phyloP scores from a whole-genome alignment of 2,888 invertebrate genomes.

The Homarus gammarus region DNA sequence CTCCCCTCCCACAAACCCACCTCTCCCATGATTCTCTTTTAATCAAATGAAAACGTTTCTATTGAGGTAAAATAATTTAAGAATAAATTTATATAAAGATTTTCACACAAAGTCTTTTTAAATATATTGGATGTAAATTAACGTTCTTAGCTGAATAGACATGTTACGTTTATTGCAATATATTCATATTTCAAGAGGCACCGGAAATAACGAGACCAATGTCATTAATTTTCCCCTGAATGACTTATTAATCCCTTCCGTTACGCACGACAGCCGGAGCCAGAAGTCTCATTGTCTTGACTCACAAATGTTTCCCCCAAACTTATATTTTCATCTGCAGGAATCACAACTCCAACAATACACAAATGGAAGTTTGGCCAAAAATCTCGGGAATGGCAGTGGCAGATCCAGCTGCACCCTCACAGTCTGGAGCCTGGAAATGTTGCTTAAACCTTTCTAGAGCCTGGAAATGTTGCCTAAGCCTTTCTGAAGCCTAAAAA shows the following conservation, averaged over 20 bases:
- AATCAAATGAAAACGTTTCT: conserved; percentile 14
- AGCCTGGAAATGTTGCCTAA: not conserved
- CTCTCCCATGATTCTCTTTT: not conserved
- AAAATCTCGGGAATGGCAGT: conserved; percentile 58
- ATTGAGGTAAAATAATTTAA: too few species aligned
- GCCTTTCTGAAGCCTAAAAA: not conserved
- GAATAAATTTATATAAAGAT: not conserved
- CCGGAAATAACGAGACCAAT: conserved; percentile 41
- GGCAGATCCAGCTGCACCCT: conserved; percentile 46
- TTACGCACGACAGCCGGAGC: conserved; percentile 29
- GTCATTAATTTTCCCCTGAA: conserved; percentile 46
- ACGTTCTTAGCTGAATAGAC: not conserved
- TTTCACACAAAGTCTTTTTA: not conserved
- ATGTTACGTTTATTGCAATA: conserved; percentile 16
- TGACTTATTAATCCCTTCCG: conserved; percentile 30
- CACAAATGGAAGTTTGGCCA: conserved; percentile 59
- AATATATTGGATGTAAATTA: not conserved
- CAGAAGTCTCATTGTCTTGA: conserved; percentile 49
- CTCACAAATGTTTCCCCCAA: conserved; percentile 48
- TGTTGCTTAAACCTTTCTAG: not conserved
- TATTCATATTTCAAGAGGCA: conserved; percentile 27
- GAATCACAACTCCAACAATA: conserved; percentile 56
- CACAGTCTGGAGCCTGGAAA: not conserved
- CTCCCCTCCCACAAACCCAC: not conserved
- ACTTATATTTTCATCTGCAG: conserved; percentile 63